Conservation (phyloP, 2,113 vertebrate genomes). For the Melanerpes formicivorus region DNA sequence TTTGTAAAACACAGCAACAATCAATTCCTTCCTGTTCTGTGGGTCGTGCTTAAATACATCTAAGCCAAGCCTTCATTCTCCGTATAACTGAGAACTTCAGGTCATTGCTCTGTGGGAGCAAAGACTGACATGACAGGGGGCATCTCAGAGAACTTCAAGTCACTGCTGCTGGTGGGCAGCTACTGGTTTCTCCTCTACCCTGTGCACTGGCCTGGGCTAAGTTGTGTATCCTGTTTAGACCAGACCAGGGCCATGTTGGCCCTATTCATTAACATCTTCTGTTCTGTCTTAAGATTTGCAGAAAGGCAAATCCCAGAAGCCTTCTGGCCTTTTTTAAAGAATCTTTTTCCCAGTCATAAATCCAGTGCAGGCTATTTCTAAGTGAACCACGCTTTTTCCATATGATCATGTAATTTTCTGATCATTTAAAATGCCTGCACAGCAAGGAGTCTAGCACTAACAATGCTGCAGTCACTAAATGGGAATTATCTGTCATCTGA, state of each 20-base stretch:
- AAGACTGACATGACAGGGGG: neutral
- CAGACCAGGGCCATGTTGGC: fast-evolving
- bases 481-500: conserved; percentile 43
- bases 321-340: neutral
- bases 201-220: neutral
- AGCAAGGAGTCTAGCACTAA: neutral
- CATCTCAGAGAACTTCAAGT: neutral
- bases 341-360: neutral
- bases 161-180: neutral
- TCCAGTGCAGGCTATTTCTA: neutral
- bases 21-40: neutral
- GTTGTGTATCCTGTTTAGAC: neutral
- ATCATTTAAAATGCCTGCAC: neutral
- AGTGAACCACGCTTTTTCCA: neutral
- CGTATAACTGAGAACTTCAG: neutral
- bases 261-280: neutral
- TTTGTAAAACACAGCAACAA: neutral
- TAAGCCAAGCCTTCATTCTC: neutral
- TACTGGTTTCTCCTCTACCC: neutral
- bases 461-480: conserved; percentile 38
- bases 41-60: neutral
- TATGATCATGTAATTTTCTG: neutral
- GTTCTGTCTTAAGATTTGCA: neutral
- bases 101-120: neutral
- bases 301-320: neutral